These are phyloP conservation scores for Pyrocephalus nanus DNA, from an alignment of 2,797 vertebrate genomes.

Conservation along the genomic window DNA sequence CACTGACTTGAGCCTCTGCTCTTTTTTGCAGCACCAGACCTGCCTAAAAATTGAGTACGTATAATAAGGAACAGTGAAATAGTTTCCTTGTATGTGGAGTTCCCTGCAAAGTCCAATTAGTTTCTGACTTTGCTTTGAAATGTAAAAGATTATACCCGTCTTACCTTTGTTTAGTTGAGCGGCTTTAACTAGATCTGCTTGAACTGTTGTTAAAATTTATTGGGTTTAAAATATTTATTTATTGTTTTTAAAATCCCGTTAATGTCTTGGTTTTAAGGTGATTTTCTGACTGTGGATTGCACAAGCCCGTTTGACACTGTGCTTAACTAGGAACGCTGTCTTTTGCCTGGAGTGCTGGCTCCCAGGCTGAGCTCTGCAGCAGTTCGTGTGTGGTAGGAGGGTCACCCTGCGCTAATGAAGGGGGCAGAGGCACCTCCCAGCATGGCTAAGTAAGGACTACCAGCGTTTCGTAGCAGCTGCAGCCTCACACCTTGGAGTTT, in stretches of 20 bases:
- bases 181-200: conserved; percentile 9
- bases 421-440: not conserved
- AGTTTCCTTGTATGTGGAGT: not conserved
- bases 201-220: conserved; percentile 11
- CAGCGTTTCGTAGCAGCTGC: not conserved
- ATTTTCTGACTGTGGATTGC: conserved; percentile 1
- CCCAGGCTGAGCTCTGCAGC: not conserved
- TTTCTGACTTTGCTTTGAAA: not conserved
- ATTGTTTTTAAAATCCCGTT: conserved; percentile 17
- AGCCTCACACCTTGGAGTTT: not conserved
- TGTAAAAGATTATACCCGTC: not conserved
- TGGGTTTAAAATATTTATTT: not conserved
- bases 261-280: not conserved
- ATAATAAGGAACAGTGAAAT: not conserved
- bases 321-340: not conserved
- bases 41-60: not conserved
- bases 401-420: not conserved
- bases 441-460: not conserved
- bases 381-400: not conserved
- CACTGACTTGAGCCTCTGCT: not conserved
- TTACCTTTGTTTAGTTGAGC: conserved; percentile 20
- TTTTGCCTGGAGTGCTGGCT: not conserved
- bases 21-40: not conserved
- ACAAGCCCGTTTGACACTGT: not conserved
- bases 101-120: not conserved